phyloP scores from a whole-genome alignment of 2,113 vertebrate genomes.

The Bostrychus sinensis region DNA sequence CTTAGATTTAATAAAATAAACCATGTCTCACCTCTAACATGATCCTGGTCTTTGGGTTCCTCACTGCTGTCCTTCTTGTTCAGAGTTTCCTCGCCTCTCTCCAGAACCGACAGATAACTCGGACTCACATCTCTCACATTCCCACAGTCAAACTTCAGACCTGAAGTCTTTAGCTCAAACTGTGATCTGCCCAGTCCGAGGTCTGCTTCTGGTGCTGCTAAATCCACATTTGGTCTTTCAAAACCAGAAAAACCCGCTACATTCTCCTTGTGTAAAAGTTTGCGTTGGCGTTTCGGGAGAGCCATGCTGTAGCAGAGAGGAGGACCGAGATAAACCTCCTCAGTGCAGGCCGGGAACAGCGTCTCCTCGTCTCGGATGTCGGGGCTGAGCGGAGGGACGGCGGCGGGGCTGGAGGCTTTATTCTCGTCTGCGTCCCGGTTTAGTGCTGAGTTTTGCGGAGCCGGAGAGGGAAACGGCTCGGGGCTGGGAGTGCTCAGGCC shows the following conservation, averaged over 20 bases:
- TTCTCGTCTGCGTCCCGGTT: background rate
- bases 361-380: slow-evolving; percentile 86
- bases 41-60: background rate
- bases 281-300: slow-evolving; percentile 56
- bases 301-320: slow-evolving; percentile 76
- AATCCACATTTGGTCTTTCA: background rate
- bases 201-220: slow-evolving; percentile 2
- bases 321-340: slow-evolving; percentile 84
- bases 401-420: background rate
- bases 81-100: background rate
- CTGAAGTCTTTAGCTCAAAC: too few relatives aligned
- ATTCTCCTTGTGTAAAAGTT: background rate
- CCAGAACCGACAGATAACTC: background rate
- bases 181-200: background rate
- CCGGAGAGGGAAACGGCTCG: background rate
- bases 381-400: slow-evolving; percentile 73
- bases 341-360: slow-evolving; percentile 89
- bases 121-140: background rate
- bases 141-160: background rate
- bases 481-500: slow-evolving; percentile 30
- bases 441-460: too few relatives aligned
- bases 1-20: background rate
- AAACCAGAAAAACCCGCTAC: too few relatives aligned
- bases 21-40: background rate
- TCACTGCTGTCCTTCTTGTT: background rate